These are phyloP conservation scores for Phasia obesa DNA, from an alignment of 2,888 invertebrate genomes.

Conservation along the genomic window DNA sequence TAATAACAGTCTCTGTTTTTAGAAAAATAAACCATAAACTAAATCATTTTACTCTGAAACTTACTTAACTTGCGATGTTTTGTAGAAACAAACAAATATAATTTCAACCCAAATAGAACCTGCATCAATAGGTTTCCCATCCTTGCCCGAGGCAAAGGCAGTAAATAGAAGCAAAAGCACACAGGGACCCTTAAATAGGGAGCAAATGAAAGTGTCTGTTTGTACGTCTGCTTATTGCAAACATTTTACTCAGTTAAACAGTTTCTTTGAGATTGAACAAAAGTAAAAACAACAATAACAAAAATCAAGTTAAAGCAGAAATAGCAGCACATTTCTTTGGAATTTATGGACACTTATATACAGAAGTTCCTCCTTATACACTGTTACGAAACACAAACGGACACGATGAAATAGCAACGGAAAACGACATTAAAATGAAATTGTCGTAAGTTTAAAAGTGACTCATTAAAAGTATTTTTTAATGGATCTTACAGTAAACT, in stretches of 20 bases:
- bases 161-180: conserved; percentile 28
- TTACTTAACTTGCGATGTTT: conserved; percentile 54
- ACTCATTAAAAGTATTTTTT: conserved; percentile 70
- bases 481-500: conserved; percentile 69
- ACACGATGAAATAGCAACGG: conserved; percentile 67
- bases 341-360: conserved; percentile 71
- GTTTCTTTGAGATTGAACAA: conserved; percentile 61
- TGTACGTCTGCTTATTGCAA: conserved; percentile 60
- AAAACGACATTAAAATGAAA: conserved; percentile 69
- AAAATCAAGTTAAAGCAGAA: conserved; percentile 35
- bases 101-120: conserved; percentile 17
- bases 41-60: conserved; percentile 58
- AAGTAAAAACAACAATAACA: conserved; percentile 48
- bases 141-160: conserved; percentile 43
- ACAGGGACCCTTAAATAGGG: conserved; percentile 22
- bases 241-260: conserved; percentile 61
- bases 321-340: conserved; percentile 63
- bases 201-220: conserved; percentile 46
- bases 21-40: conserved; percentile 55
- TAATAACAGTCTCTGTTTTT: background rate
- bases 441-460: conserved; percentile 71
- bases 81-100: conserved; percentile 35
- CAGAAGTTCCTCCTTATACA: conserved; percentile 63
- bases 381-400: conserved; percentile 59
- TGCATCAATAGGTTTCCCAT: conserved; percentile 30